Evolutionary conservation across 2,113 vertebrate species (phyloP).

Genomic region (Anguilla rostrata): DNA sequence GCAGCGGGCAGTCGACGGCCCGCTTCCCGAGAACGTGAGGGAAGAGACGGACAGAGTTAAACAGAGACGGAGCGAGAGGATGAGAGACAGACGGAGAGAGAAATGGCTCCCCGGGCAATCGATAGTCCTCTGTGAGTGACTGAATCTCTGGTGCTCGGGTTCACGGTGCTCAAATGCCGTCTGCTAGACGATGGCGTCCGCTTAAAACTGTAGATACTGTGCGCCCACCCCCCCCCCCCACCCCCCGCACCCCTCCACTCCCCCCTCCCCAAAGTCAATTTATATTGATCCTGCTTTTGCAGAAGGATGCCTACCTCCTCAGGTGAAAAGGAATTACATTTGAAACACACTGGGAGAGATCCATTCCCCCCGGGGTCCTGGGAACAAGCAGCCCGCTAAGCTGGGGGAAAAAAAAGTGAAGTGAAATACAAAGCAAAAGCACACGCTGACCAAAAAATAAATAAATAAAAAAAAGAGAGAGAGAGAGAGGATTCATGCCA

Average conservation of each 20-base stretch:
- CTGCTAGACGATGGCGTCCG: background rate
- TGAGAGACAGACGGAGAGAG: background rate
- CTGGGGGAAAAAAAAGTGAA: background rate
- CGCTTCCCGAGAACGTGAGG: background rate
- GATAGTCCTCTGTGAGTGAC: background rate
- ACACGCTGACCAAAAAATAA: background rate
- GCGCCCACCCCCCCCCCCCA: no score
- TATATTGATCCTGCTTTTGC: constrained; percentile 11
- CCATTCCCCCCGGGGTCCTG: background rate
- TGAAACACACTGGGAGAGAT: background rate
- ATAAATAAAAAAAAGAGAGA: no score
- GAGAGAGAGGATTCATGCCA: background rate
- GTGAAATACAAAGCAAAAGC: background rate
- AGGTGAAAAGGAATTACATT: constrained; percentile 5
- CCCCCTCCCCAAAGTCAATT: background rate
- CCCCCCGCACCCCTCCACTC: no score
- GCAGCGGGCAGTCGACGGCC: background rate
- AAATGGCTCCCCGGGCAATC: background rate
- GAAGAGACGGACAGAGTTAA: background rate
- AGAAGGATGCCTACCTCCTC: background rate
- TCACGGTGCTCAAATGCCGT: background rate
- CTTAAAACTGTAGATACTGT: constrained; percentile 5
- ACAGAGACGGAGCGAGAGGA: background rate
- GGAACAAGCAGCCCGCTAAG: background rate
- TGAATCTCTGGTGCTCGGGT: background rate